phyloP scores from a whole-genome alignment of 1,140 invertebrate species.

The Batillaria attramentaria region DNA sequence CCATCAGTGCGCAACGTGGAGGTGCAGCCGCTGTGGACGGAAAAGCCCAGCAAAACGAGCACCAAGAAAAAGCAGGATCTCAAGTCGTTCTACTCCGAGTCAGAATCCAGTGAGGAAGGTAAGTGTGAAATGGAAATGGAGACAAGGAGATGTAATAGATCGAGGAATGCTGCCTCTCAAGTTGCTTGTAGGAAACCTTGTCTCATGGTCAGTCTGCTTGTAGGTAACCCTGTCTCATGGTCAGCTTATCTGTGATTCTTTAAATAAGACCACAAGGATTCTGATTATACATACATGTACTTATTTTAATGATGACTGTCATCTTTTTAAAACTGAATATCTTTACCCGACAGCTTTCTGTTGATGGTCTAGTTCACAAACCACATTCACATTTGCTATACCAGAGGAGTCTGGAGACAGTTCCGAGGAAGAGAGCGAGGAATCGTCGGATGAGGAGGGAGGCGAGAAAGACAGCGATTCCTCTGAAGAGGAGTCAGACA shows the following conservation, averaged over 20 bases:
- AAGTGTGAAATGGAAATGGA: not conserved
- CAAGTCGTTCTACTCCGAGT: constrained; percentile 75
- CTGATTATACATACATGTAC: not conserved
- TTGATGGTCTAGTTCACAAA: not conserved
- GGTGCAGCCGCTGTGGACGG: constrained; percentile 59
- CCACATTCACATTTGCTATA: not conserved
- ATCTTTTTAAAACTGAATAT: not conserved
- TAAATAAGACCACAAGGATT: too few relatives aligned
- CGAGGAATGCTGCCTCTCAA: too few relatives aligned
- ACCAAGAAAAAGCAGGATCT: constrained; percentile 72
- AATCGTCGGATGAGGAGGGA: constrained; percentile 55
- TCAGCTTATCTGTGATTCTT: too few relatives aligned
- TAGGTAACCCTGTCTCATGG: too few relatives aligned
- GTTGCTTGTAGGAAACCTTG: too few relatives aligned
- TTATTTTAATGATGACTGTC: too few relatives aligned
- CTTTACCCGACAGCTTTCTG: not conserved
- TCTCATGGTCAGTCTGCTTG: too few relatives aligned
- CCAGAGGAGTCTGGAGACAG: constrained; percentile 30
- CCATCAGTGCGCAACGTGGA: constrained; percentile 85
- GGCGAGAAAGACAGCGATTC: constrained; percentile 54
- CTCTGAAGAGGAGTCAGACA: constrained; percentile 62
- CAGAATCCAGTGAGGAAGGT: constrained; percentile 64
- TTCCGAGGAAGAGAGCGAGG: constrained; percentile 60
- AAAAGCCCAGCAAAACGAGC: constrained; percentile 36
- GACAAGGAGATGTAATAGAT: not conserved